Evolutionary conservation across 37 sponge, comb jelly and placozoan genomes (phyloP), one percentile per base, ranked within the genome.

Genomic region (Theonella swinhoei): DNA sequence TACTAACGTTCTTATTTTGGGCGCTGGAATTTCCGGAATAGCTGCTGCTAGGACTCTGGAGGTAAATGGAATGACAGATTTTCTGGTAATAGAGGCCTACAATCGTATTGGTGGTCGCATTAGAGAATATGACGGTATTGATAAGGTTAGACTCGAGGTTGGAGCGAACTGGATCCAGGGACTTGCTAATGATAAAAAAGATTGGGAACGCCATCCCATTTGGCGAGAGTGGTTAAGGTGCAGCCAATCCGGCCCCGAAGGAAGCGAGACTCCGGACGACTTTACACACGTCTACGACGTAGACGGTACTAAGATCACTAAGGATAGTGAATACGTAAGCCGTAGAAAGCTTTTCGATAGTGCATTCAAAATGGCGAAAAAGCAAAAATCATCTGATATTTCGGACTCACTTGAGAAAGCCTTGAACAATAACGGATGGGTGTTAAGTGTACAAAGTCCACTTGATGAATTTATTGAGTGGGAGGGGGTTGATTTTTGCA

Each of bases 11-110:
- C 80, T 91, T 25, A 87, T 91, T 42, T 39, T 91, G 29, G 92
- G 92, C 4, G 92, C 88, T 9, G 92, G 92, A 0, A 74, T 91
- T 60, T 31, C 92, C 0, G 92, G 92, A 35, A 84, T 91, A 42
- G 19, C 62, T 19, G 92, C 88, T 28, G 92, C 79, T 29, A 83
- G 70, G 59, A 80, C 89, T 19, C 85, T 91, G 35, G 76, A 83
- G 8, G 71, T 20, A 9, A 82, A 83, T 26, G 85, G 80, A 5
- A 5, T 80, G 34, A 83, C 62, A 7, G 43, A 91, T 68, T 83
- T 91, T 43, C 14, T 91, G 70, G 79, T 91, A 19, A 42, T 91
- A 35, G 92, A 91, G 59, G 88, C 78, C 23, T 23, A 33, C 39
- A 39, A 30, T 4, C 42, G 71, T 3, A 69, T 91, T 62, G 92